Percentiles rank a stretch among this genome's conserved stretches.
Evolutionary conservation across 2,797 vertebrate genomes (phyloP).

Genomic region (Clarias fuscus): DNA sequence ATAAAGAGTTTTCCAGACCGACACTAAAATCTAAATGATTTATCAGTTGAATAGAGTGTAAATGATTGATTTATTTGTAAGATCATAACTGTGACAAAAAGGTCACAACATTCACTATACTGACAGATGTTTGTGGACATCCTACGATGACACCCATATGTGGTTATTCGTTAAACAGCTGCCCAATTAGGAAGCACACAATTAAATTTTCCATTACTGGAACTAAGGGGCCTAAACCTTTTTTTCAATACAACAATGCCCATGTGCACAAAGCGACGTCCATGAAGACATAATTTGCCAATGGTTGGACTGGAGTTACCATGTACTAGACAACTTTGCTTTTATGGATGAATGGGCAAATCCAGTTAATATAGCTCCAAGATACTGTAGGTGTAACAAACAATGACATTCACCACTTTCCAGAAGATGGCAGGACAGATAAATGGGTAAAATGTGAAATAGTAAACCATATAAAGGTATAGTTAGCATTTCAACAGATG

Average conservation of each 20-base stretch:
- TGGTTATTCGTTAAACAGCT: too few species aligned
- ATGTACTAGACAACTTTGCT: not conserved
- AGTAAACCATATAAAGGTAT: slow-evolving; percentile 7
- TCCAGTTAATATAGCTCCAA: not conserved
- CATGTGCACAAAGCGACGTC: not conserved
- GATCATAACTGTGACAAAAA: too few species aligned
- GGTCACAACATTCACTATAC: too few species aligned
- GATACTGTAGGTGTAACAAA: not conserved
- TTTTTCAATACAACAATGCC: not conserved
- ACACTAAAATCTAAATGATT: too few species aligned
- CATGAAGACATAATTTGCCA: not conserved
- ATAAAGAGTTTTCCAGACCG: too few species aligned
- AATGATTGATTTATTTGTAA: too few species aligned
- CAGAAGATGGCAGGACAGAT: slow-evolving; percentile 20
- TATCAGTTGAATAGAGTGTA: too few species aligned
- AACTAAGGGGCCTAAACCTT: not conserved
- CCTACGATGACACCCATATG: too few species aligned
- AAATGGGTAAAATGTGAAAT: not conserved
- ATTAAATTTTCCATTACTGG: not conserved
- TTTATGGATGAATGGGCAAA: not conserved
- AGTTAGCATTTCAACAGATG: not conserved
- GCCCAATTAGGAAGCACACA: too few species aligned
- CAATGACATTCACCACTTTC: not conserved
- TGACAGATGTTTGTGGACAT: too few species aligned
- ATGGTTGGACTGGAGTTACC: not conserved